phyloP scores from a whole-genome alignment of 1,140 invertebrate genomes.

The Neotoxoptera formosana region DNA sequence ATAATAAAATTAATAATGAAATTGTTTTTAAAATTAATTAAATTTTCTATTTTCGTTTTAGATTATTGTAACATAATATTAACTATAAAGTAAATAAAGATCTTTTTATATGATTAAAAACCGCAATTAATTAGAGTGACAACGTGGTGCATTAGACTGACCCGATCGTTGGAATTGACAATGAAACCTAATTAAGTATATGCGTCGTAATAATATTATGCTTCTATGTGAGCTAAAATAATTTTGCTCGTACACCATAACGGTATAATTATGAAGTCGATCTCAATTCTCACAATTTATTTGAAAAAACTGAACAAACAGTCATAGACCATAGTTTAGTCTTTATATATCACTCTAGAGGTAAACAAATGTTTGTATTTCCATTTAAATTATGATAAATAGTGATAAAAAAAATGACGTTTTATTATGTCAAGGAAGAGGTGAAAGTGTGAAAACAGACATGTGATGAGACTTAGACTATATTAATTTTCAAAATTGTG shows the following conservation, averaged over 20 bases:
- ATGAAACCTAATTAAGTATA: neutral
- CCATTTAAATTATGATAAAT: neutral
- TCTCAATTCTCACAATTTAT: neutral
- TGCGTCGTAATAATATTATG: neutral
- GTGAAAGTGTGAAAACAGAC: neutral
- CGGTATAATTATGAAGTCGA: neutral
- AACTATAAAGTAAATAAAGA: neutral
- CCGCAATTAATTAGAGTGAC: neutral
- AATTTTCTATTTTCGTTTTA: neutral
- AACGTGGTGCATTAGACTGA: neutral
- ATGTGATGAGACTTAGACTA: neutral
- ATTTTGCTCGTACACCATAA: neutral
- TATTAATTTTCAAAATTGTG: neutral
- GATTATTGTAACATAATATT: neutral
- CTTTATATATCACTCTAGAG: neutral
- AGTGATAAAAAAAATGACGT: neutral
- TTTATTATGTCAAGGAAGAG: neutral
- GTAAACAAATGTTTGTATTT: neutral
- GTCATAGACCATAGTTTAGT: too few species aligned
- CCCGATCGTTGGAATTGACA: neutral
- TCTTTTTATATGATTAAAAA: neutral
- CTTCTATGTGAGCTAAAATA: neutral
- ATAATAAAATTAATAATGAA: too few species aligned
- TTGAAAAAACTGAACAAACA: neutral
- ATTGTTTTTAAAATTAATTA: slow-evolving; percentile 1